These are phyloP conservation scores for Emys orbicularis DNA, from an alignment of 2,797 vertebrate genomes.

Conservation along the genomic window DNA sequence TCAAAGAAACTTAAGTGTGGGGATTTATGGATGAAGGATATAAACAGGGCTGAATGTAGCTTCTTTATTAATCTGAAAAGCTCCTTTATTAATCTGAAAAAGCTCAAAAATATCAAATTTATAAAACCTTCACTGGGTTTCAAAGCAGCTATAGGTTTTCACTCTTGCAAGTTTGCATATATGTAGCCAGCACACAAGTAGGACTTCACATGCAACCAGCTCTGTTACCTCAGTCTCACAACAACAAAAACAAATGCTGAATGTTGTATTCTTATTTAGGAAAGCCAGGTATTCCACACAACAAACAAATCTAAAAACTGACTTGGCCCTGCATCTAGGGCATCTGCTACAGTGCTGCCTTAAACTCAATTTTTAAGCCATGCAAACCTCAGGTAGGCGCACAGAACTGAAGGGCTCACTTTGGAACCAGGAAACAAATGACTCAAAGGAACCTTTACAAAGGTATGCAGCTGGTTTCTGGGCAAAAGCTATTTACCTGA, in stretches of 20 bases:
- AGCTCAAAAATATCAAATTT: rapidly evolving
- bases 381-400: neutral
- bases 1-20: constrained; percentile 9
- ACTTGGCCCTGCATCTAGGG: rapidly evolving
- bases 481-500: neutral
- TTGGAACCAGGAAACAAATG: no score
- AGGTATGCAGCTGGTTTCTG: neutral
- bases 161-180: rapidly evolving
- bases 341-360: rapidly evolving
- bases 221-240: rapidly evolving
- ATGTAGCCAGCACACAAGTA: neutral
- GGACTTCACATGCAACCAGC: neutral
- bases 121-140: neutral
- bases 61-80: neutral
- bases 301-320: no score
- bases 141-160: rapidly evolving
- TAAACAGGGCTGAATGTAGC: constrained; percentile 23
- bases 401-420: neutral
- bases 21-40: constrained; percentile 56
- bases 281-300: no score
- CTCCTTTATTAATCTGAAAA: neutral
- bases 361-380: rapidly evolving
- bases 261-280: neutral
- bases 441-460: no score
- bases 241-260: rapidly evolving